Base-by-base conservation (phyloP, 2,888 invertebrate species). In the Cheilosia variabilis region DNA sequence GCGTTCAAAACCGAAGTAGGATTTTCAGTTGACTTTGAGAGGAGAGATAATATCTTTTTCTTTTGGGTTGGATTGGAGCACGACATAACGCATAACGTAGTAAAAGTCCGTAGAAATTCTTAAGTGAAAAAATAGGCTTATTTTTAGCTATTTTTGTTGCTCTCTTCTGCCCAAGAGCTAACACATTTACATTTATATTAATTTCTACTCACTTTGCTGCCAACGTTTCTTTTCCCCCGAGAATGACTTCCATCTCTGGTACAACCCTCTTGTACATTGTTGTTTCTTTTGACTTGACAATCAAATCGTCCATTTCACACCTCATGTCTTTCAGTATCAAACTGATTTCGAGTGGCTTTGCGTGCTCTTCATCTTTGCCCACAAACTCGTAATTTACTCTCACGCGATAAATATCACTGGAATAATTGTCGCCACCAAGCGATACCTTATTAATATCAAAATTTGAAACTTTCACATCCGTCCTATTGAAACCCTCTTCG, bases 381-480 rank as follows among this genome's bases (percentile, higher is more conserved):
- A 17, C 24, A 27, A 27, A 27, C 5, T 27, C 27, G 19, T 58
- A 75, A 1, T 58, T 22, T 10, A 65, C 65, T 41, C 17, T 66
- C 0, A 41, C 75, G 0, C 65, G 75, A 52, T 75, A 75, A 9
- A 75, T 65, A 17, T 57, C 41, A 50, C 75, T 75, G 19, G 47
- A 65, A 24, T 66, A 75, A n/a, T 75, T 75, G 7, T 75, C 75
- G n/a, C 75, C 75, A 15, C 75, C 65, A 7, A 55, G 19, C 19
- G 45, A 57, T 13, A 43, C 34, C 34, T 57, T 31, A 31, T 15
- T 31, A 5, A 69, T 45, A 4, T 43, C 17, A 27, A 19, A 69
- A 13, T 45, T 24, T 13, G 34, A 9, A 43, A 69, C n/a, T 57
- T 55, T 45, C 15, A 69, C 31, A 22, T 69, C 68, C 3, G 13